Conservation (phyloP, 2,888 invertebrate genomes). For the Clistopyga incitator region DNA sequence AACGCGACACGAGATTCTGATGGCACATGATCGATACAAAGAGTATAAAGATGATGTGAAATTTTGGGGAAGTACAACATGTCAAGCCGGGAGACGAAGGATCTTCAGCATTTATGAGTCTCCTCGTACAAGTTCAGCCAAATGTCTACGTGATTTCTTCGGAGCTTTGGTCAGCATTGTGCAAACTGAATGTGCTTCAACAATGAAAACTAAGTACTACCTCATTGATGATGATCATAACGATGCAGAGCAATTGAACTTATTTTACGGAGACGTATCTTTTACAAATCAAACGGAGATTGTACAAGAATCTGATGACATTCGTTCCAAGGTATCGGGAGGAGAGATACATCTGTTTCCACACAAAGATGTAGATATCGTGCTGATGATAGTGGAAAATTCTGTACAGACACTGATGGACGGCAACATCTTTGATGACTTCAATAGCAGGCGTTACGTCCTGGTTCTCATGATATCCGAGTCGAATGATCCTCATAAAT, state of each 20-base stretch:
- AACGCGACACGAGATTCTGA: background rate
- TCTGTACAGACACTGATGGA: constrained; percentile 56
- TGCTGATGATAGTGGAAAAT: constrained; percentile 39
- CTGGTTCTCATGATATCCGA: constrained; percentile 65
- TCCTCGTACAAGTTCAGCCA: constrained; percentile 2
- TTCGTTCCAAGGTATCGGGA: background rate
- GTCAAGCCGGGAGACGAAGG: constrained; percentile 48
- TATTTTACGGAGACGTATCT: constrained; percentile 8
- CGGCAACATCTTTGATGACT: constrained; percentile 35
- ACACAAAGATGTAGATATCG: constrained; percentile 43
- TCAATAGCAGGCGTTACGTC: constrained; percentile 66
- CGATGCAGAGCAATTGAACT: background rate
- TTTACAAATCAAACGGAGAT: constrained; percentile 9
- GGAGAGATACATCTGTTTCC: constrained; percentile 41
- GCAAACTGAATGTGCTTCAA: constrained; percentile 43
- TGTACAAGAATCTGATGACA: background rate
- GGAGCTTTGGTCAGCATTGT: constrained; percentile 25
- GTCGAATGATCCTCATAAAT: background rate
- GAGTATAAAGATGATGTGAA: constrained; percentile 30
- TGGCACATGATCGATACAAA: background rate
- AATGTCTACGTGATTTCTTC: constrained; percentile 52
- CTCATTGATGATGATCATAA: background rate
- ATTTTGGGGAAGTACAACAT: constrained; percentile 50
- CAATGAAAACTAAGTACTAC: constrained; percentile 23
- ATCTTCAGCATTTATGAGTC: constrained; percentile 46